A percentile compares a stretch with the other conserved stretches of the same genome.
Conservation (phyloP, 2,797 vertebrate species). For the Capromys pilorides region DNA sequence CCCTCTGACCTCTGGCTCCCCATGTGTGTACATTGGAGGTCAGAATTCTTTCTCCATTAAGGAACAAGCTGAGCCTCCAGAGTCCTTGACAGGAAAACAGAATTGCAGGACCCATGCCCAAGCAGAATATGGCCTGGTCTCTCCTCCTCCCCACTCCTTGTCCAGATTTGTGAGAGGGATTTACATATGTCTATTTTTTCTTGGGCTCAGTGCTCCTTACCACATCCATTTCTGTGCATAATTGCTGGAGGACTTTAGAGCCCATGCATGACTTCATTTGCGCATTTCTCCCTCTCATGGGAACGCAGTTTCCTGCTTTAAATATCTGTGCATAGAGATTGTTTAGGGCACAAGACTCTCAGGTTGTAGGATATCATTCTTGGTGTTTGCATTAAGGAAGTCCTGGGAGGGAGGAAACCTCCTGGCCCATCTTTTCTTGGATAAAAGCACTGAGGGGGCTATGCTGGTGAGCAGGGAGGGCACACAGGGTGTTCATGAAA, state of each 20-base stretch:
- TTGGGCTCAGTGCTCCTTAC: background rate
- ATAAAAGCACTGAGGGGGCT: background rate
- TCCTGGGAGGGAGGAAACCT: background rate
- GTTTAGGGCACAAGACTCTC: background rate
- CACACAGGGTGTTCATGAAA: background rate
- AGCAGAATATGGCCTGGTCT: background rate
- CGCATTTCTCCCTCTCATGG: background rate
- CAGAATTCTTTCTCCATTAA: background rate
- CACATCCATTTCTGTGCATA: background rate
- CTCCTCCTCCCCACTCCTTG: background rate
- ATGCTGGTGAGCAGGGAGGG: background rate
- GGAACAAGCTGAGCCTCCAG: background rate
- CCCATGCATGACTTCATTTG: background rate
- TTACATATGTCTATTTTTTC: background rate
- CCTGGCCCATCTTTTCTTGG: background rate
- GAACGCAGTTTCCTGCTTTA: constrained; percentile 25
- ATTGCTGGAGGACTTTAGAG: background rate
- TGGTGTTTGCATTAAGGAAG: constrained; percentile 5
- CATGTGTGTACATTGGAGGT: constrained; percentile 3
- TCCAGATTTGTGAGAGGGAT: background rate
- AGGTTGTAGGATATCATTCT: background rate
- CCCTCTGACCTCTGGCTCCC: constrained; percentile 39
- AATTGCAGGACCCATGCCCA: background rate
- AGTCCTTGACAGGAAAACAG: background rate
- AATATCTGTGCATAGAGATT: background rate